Evolutionary conservation across 2,113 vertebrate genomes (phyloP), one percentile per base, ranked within the genome.

Genomic region (Aegotheles bennettii): DNA sequence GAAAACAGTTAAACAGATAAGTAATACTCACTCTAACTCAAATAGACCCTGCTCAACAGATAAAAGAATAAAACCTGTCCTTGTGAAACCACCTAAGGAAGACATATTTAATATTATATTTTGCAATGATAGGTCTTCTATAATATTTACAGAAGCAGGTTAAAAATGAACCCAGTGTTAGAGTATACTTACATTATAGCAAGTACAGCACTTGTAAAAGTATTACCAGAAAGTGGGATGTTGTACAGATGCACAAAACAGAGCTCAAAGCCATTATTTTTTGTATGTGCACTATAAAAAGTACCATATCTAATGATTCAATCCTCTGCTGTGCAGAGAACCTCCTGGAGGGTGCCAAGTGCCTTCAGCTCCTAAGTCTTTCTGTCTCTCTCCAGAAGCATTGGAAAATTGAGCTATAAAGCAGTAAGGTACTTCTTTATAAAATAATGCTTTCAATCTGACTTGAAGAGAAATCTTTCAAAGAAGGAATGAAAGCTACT

Each of bases 391-490:
- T 92, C 79, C 69, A 93, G 76, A 93, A 95, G 76, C 68, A 68
- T 8, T 92, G 83, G 79, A 69, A 96, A 95, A 96, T 92, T 95
- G 90, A 90, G 76, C 95, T 93, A 87, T 97, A 95, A 92, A 95
- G 57, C 79, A 86, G 85, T 84, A 64, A 95, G 92, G 71, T 89
- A 75, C 85, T 95, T 91, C 61, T 95, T 83, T 92, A 93, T 79
- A 94, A 93, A 96, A 96, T 94, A 95, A 96, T 92, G 51, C 43
- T 88, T 93, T 92, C 82, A 64, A 70, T 88, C 87, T 84, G 64
- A 93, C 56, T 96, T 81, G 88, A 94, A 92, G 93, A 96, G 95
- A 95, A 97, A 92, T 78, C 67, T 86, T 86, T 94, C 83, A 96
- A 83, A 94, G 91, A 76, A 93, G 69, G 45, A 95, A 86, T 71